These are phyloP conservation scores for Hirtodrosophila trivittata DNA, from an alignment of 2,888 invertebrate species.

Conservation along the genomic window DNA sequence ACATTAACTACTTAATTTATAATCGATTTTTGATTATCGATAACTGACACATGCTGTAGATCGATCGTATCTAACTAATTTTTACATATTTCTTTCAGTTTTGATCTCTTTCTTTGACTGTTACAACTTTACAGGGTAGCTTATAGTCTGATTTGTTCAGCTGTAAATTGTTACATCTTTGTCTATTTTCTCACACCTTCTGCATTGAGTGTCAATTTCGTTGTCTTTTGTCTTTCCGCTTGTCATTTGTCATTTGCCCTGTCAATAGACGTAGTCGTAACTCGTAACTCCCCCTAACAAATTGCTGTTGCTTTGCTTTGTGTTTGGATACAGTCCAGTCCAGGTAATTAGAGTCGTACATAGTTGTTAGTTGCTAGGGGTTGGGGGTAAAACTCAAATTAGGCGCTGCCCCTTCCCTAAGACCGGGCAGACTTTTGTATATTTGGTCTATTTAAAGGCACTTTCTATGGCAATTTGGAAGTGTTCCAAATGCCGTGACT, in stretches of 20 bases:
- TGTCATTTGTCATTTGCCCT: constrained; percentile 58
- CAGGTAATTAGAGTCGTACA: constrained; percentile 61
- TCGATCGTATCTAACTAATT: too few relatives aligned
- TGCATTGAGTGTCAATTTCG: constrained; percentile 42
- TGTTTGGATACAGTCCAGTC: constrained; percentile 2
- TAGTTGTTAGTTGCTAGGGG: constrained; percentile 6
- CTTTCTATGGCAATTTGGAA: constrained; percentile 60
- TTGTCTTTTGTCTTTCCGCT: constrained; percentile 52
- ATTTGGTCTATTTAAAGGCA: constrained; percentile 52
- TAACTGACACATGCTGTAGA: too few relatives aligned
- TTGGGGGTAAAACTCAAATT: constrained; percentile 20
- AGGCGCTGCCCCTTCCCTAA: neutral
- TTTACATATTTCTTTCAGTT: too few relatives aligned
- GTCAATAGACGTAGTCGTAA: constrained; percentile 34
- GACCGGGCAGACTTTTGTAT: too few relatives aligned
- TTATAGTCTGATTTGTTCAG: neutral
- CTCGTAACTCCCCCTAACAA: constrained; percentile 15
- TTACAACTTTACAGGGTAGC: constrained; percentile 21
- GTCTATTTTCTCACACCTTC: constrained; percentile 40
- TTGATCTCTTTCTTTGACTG: too few relatives aligned
- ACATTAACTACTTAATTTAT: too few relatives aligned
- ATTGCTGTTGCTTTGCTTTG: constrained; percentile 14
- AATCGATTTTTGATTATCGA: too few relatives aligned
- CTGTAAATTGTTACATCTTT: neutral
- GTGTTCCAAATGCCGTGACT: constrained; percentile 73